These are phyloP conservation scores for Macrosiphum euphorbiae DNA, from an alignment of 2,888 invertebrate species.

Conservation along the genomic window DNA sequence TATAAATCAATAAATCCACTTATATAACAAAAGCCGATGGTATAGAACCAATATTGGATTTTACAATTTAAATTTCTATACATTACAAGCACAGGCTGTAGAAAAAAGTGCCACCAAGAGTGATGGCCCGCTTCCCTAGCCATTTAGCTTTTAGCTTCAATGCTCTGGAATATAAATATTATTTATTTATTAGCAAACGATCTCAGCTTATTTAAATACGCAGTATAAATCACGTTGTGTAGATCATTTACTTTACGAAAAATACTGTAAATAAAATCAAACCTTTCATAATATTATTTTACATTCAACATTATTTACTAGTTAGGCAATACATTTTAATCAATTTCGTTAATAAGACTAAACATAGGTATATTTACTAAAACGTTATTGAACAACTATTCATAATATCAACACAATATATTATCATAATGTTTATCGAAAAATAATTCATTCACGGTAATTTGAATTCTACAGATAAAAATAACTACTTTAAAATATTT, in stretches of 20 bases:
- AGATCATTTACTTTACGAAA: background rate
- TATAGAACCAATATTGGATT: background rate
- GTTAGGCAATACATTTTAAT: background rate
- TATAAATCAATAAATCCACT: background rate
- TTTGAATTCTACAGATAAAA: background rate
- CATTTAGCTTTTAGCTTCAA: background rate
- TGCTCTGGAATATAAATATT: background rate
- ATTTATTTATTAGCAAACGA: background rate
- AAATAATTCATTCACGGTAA: background rate
- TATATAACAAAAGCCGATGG: background rate
- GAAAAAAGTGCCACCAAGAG: background rate
- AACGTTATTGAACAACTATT: background rate
- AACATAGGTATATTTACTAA: background rate
- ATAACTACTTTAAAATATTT: background rate
- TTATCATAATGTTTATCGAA: too few species aligned
- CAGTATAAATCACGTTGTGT: background rate
- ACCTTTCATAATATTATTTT: background rate
- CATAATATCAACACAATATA: background rate
- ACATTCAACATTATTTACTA: background rate
- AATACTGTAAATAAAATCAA: background rate
- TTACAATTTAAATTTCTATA: background rate
- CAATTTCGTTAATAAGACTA: background rate
- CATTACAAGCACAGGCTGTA: background rate
- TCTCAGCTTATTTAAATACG: background rate
- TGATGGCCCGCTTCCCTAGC: background rate